These are phyloP conservation scores for Drosophila nr. perissopoda DNA, from an alignment of 2,888 invertebrate species.

Conservation along the genomic window DNA sequence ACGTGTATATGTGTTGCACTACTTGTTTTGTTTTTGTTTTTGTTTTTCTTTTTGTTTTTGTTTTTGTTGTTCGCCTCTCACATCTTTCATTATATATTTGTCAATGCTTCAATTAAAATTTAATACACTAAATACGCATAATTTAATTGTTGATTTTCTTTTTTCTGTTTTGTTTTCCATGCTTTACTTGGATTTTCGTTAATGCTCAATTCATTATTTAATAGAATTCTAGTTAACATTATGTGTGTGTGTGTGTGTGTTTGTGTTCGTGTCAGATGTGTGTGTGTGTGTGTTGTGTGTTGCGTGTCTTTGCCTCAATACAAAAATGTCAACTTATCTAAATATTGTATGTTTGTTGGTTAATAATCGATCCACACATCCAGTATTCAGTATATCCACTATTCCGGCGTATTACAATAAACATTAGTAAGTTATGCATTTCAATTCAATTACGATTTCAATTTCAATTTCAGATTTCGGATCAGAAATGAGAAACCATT, in stretches of 20 bases:
- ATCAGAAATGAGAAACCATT: conserved; percentile 53
- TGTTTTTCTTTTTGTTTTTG: not conserved
- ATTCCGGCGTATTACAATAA: conserved; percentile 24
- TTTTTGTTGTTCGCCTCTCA: conserved; percentile 5
- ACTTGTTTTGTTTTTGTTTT: conserved; percentile 4
- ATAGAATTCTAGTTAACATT: conserved; percentile 71
- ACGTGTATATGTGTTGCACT: conserved; percentile 49
- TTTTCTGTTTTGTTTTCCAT: conserved; percentile 25
- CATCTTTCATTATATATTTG: conserved; percentile 28
- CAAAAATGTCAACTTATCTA: conserved; percentile 57
- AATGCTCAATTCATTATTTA: conserved; percentile 65
- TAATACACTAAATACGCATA: conserved; percentile 62
- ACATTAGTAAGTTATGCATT: conserved; percentile 16
- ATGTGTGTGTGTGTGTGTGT: conserved; percentile 29
- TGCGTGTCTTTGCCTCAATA: conserved; percentile 43
- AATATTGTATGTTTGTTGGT: conserved; percentile 51
- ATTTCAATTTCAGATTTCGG: conserved; percentile 38
- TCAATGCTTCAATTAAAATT: conserved; percentile 70
- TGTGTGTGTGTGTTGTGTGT: conserved; percentile 15
- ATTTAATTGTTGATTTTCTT: conserved; percentile 45
- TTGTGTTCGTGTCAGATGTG: conserved; percentile 22
- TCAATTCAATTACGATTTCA: conserved; percentile 43
- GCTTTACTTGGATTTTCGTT: conserved; percentile 42
- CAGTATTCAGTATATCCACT: conserved; percentile 9
- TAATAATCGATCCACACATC: conserved; percentile 49